Evolutionary conservation across 1,140 invertebrate genomes (phyloP), one percentile per base, ranked within the genome.

Genomic region (Lasioglossum albipes): DNA sequence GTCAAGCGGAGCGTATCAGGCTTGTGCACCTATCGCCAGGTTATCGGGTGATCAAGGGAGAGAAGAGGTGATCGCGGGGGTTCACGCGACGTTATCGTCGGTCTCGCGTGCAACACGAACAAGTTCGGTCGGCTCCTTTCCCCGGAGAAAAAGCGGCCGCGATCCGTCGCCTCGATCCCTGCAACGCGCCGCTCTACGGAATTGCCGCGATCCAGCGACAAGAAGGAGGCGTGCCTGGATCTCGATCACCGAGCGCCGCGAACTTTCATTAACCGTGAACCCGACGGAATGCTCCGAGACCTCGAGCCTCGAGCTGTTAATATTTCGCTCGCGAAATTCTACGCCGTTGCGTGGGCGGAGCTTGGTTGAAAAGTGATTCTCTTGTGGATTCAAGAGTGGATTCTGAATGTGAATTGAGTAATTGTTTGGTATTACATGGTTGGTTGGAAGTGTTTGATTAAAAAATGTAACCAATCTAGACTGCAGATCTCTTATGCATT

Each of bases 31-130:
- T 70, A 18, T 54, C n/a, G 62, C 27, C 31, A 20, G 36, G n/a
- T 22, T 84, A 82, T 82, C 79, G 41, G 67, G 45, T 42, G 71
- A 81, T 75, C 81, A 42, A 16, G 64, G 64, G 71, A 9, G 45
- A 6, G 69, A 57, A 41, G 41, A 41, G 76, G 45, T 74, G 72
- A 83, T 82, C 69, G 76, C 74, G 57, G 61, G 20, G 42, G 54
- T 64, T 76, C 68, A 79, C 74, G 84, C 80, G 87, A 82, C 80
- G 79, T 89, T 88, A 85, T 84, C 72, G 79, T 71, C 75, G 75
- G 84, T 83, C 89, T 88, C 88, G 90, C 87, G 87, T 87, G 88
- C 85, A 52, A 82, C 84, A 88, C 86, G 89, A 85, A 59, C 81
- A 57, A 4, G 64, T 57, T 13, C 61, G 54, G 62, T 20, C 62